Base-by-base conservation (phyloP, 2,888 invertebrate genomes). In the Drosophila prolongata region DNA sequence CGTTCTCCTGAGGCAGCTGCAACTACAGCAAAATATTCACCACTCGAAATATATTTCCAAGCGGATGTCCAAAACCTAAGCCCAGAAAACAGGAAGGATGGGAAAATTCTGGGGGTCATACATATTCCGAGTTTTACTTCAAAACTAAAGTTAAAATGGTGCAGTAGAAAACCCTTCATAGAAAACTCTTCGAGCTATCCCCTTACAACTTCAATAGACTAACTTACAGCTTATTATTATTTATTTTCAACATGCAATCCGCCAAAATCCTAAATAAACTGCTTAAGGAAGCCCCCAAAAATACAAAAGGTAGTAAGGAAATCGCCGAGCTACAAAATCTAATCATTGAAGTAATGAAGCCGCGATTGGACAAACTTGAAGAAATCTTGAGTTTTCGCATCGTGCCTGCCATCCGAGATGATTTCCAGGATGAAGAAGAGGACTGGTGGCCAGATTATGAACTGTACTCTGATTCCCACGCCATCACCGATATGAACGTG, bases 391-490 rank as follows among this genome's bases (percentile, higher is more conserved):
- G 14, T 9, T 68, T 62, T 0, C 64, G 56, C 14, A 66, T 79
- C 38, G 37, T 66, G 4, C 42, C 75, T 1, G 47, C 64, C 27
- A 30, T 35, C 1, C 30, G 27, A 24, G 52, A 53, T 19, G 40
- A n/a, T n/a, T 47, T 44, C 30, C 58, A 50, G 0, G 34, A 38
- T 4, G 46, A 57, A 2, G 11, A 1, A 5, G 53, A 11, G 1
- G 76, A 78, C 42, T 82, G 79, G 69, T 77, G 74, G 69, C 77
- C 79, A 3, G 79, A 79, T 9, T 79, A 81, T 27, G 34, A 52
- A 5, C 1, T 79, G 11, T 50, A 37, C 14, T 67, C 76, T 4
- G 19, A 53, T 0, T 11, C 34, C 3, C 69, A 67, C 19, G 65
- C 77, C 30, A 62, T 79, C 44, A 68, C 76, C n/a, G 83, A 79